Conservation (phyloP, 2,888 invertebrate species). For the Lampropteryx suffumata region DNA sequence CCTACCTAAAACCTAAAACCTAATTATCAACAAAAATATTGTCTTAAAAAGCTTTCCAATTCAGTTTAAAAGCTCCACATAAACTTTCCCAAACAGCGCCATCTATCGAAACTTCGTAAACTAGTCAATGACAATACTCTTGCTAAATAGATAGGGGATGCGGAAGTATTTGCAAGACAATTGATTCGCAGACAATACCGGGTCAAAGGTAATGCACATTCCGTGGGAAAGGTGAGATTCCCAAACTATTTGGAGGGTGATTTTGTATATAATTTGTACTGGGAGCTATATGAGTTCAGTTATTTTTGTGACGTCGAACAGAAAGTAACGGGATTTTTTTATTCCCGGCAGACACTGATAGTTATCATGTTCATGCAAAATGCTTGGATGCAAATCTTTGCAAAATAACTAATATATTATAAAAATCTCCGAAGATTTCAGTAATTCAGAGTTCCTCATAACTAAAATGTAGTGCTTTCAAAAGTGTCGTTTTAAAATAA, state of each 20-base stretch:
- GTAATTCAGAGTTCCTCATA: too few relatives aligned
- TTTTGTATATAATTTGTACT: slow-evolving; percentile 65
- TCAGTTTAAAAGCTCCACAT: too few relatives aligned
- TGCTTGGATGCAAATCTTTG: too few relatives aligned
- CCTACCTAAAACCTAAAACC: too few relatives aligned
- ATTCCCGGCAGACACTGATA: too few relatives aligned
- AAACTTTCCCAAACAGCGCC: slow-evolving; percentile 44
- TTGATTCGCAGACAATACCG: slow-evolving; percentile 64
- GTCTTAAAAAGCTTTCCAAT: too few relatives aligned
- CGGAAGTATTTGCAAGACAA: slow-evolving; percentile 70
- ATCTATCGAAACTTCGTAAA: slow-evolving; percentile 53
- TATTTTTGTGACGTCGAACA: slow-evolving; percentile 59
- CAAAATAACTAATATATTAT: too few relatives aligned
- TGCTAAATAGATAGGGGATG: slow-evolving; percentile 52
- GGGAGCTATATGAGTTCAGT: slow-evolving; percentile 60
- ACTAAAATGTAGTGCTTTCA: too few relatives aligned
- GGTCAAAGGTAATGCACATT: slow-evolving; percentile 59
- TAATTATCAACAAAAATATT: too few relatives aligned
- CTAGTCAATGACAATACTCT: slow-evolving; percentile 44
- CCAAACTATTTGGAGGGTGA: slow-evolving; percentile 58
- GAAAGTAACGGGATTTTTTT: slow-evolving; percentile 63
- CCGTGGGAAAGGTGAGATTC: slow-evolving; percentile 59
- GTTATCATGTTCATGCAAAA: neutral
- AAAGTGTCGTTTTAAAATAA: too few relatives aligned
- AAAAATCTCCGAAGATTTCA: too few relatives aligned